phyloP scores from a whole-genome alignment of 2,113 vertebrate species.

The Thymallus thymallus region DNA sequence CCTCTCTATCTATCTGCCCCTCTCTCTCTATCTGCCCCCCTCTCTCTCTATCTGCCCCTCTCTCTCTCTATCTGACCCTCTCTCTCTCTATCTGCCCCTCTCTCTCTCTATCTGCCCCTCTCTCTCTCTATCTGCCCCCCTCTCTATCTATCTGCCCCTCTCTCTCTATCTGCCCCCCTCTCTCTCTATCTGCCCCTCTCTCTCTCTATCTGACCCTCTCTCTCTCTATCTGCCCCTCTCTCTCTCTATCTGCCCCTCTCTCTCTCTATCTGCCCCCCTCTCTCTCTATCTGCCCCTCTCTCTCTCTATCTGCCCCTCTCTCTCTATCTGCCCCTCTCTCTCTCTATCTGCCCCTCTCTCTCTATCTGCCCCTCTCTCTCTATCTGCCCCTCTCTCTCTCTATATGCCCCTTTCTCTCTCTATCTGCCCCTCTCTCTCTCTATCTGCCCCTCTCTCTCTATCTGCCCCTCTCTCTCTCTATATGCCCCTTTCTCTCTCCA shows the following conservation, averaged over 20 bases:
- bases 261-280: not conserved
- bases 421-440: not conserved
- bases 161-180: too few relatives aligned
- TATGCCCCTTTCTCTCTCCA: not conserved
- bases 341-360: not conserved
- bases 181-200: conserved; percentile 1
- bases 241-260: conserved; percentile 1
- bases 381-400: not conserved
- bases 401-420: not conserved
- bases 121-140: conserved; percentile 1
- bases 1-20: too few relatives aligned
- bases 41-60: not conserved
- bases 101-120: not conserved
- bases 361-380: too few relatives aligned
- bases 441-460: not conserved
- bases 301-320: not conserved
- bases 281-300: not conserved
- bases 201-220: not conserved
- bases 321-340: not conserved
- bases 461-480: not conserved
- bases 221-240: too few relatives aligned
- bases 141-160: not conserved
- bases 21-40: conserved; percentile 1
- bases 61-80: too few relatives aligned
- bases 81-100: not conserved